Evolutionary conservation across 1,140 invertebrate species (phyloP).

Genomic region (Cataglyphis hispanica): DNA sequence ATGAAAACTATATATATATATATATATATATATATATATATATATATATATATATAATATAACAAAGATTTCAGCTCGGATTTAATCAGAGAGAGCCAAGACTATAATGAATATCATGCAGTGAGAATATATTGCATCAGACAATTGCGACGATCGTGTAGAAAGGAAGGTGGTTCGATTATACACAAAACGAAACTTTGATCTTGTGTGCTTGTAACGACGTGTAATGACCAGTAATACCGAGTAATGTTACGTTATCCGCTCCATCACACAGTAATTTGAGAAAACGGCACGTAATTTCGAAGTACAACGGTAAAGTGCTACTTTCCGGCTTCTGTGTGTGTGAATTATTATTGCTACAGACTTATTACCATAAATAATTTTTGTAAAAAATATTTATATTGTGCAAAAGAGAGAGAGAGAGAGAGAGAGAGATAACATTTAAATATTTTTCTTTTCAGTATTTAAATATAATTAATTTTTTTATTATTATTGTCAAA

Average conservation of each 20-base stretch:
- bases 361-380: not conserved
- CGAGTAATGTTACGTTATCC: not conserved
- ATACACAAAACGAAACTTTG: conserved; percentile 46
- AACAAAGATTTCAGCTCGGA: too few species aligned
- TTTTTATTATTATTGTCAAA: conserved; percentile 2
- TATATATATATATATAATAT: too few species aligned
- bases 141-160: not conserved
- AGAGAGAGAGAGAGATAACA: not conserved
- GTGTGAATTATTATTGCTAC: conserved; percentile 1
- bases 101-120: not conserved
- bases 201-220: conserved; percentile 56
- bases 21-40: too few species aligned
- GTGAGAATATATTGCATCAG: not conserved
- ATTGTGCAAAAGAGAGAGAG: too few species aligned
- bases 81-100: not conserved
- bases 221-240: conserved; percentile 44
- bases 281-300: conserved; percentile 35
- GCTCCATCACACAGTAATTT: conserved; percentile 30
- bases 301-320: not conserved
- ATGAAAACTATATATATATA: not conserved
- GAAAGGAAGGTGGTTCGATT: conserved; percentile 6
- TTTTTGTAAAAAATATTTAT: not conserved
- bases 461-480: not conserved
- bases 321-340: not conserved
- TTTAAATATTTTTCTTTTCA: not conserved